Base-by-base conservation (phyloP, 1,140 invertebrate genomes). In the Zaprionus africanus region DNA sequence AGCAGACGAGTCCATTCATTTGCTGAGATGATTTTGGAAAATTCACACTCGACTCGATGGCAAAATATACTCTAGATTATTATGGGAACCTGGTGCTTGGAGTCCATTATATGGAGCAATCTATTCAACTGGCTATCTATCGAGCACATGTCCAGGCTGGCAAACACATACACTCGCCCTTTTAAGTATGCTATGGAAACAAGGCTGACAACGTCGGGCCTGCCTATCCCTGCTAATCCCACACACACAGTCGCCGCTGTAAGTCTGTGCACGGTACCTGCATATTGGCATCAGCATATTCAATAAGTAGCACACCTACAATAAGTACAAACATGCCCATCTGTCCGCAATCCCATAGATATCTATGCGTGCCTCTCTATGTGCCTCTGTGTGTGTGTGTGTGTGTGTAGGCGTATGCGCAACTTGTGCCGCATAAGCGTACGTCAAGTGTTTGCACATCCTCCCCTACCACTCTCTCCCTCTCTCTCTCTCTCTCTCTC, bases 401-500 rank as follows among this genome's bases (percentile, higher is more conserved):
- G 17, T 36, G 28, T 38, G 22, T 60, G 77, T 70, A 63, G 82
- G 81, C 78, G 81, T 84, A 84, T 84, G 82, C 78, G 82, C 81
- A 85, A 84, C 78, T 84, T 79, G 74, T 84, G 81, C 71, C 67
- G 81, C 81, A 82, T 75, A 83, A 82, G 71, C 76, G 67, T 78
- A 80, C 77, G 72, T 80, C 81, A 83, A 83, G 81, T 83, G 81
- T 83, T 80, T 80, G 67, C 72, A 53, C 28, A 59, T 64, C 62
- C 17, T 22, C 49, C 53, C 26, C 22, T 41, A 0, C 13, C 22
- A 12, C 56, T n/a, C n/a, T n/a, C n/a, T 31, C 17, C 22, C 31
- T 38, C 36, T 15, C 24, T 2, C 63, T 41, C 26, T n/a, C 46
- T 22, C 17, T 56, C 1, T 12, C 13, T 7, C 12, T 26, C 11